Evolutionary conservation across 2,888 invertebrate genomes (phyloP).

Genomic region (Cheilosia vulpina): DNA sequence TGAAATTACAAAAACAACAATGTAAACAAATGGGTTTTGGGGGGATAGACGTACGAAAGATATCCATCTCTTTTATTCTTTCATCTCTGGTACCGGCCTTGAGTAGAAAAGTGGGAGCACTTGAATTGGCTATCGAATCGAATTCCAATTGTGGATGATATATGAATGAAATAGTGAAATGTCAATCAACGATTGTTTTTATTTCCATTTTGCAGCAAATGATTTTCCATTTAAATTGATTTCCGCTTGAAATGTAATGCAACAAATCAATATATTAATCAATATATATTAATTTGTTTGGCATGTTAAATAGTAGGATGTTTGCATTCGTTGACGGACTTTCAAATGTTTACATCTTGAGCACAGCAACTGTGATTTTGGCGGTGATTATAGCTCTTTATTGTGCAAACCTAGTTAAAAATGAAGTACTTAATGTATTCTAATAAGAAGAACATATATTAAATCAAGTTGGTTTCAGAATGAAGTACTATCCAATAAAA

Average conservation of each 20-base stretch:
- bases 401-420: conserved; percentile 78
- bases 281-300: background rate
- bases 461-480: conserved; percentile 22
- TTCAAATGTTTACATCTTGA: conserved; percentile 77
- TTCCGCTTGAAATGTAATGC: conserved; percentile 1
- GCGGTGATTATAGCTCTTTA: conserved; percentile 78
- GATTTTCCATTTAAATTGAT: conserved; percentile 11
- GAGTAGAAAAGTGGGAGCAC: conserved; percentile 37
- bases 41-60: no score
- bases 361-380: conserved; percentile 77
- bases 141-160: conserved; percentile 22
- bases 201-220: conserved; percentile 14
- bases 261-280: conserved; percentile 12
- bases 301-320: conserved; percentile 26
- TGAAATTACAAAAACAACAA: no score
- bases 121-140: background rate
- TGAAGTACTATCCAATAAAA: conserved; percentile 6
- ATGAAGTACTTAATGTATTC: conserved; percentile 60
- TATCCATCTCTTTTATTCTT: no score
- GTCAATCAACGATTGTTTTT: conserved; percentile 34
- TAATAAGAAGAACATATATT: background rate
- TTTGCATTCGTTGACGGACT: conserved; percentile 71
- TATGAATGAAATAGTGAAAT: conserved; percentile 1
- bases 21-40: no score
- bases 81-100: no score